Base-by-base conservation (phyloP, 1,140 invertebrate genomes). In the Heliconius melpomene region DNA sequence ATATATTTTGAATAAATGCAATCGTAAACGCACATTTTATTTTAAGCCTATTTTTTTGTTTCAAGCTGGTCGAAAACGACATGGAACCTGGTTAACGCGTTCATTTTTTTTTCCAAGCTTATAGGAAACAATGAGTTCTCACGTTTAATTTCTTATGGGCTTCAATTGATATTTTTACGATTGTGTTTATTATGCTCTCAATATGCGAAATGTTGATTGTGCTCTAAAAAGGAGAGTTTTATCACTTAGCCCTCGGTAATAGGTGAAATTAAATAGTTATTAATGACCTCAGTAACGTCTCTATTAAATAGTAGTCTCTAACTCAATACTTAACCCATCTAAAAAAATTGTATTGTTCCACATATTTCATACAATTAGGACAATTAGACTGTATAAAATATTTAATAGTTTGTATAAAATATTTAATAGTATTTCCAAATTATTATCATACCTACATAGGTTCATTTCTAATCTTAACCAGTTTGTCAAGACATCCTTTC, bases 61-160 rank as follows among this genome's bases (percentile, higher is more conserved):
- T 86, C 85, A 84, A 90, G 88, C 88, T 91, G 90, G 87, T 92
- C 90, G 91, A 91, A 91, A 93, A 93, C 92, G 93, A 93, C 83
- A 91, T 87, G 90, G 86, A 89, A 90, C 83, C 89, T 93, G 90
- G 91, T 93, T 92, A 93, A 89, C 87, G 86, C 88, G 84, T 85
- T 84, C 82, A 84, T 90, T 91, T 88, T 91, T 89, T 93, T 91
- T 89, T 93, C 87, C 87, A 88, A 90, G 89, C 87, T 87, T 85
- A 83, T 89, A 92, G 89, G 89, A 91, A 94, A 94, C 93, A 94
- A 94, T 93, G 93, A 91, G 88, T 94, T 93, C 93, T 93, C 92
- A 92, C 93, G 92, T 94, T 93, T 93, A 92, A 94, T 94, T 94
- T 92, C 92, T 93, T 93, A 93, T 86, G 90, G 85, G 83, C 83